phyloP scores from a whole-genome alignment of 2,888 invertebrate species.

The Siphlonurus alternatus region DNA sequence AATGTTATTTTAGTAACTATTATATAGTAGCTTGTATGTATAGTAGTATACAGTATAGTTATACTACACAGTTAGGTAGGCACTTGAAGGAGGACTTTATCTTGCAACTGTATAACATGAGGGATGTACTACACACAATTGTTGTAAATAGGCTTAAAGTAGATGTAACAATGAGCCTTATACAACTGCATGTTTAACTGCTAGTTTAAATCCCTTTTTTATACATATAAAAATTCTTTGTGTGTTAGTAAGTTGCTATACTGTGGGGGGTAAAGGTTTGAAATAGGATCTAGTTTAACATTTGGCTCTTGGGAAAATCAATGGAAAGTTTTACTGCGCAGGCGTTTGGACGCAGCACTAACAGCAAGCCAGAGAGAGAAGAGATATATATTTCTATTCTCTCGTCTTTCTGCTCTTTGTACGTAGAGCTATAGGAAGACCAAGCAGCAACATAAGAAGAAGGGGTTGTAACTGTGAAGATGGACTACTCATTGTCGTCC shows the following conservation, averaged over 20 bases:
- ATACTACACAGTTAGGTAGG: too few relatives aligned
- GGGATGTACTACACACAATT: too few relatives aligned
- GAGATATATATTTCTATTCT: not conserved
- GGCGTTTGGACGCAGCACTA: not conserved
- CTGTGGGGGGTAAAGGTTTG: not conserved
- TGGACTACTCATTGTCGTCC: not conserved
- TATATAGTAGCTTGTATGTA: too few relatives aligned
- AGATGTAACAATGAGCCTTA: too few relatives aligned
- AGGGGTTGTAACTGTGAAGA: not conserved
- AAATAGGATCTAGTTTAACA: not conserved
- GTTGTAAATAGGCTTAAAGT: too few relatives aligned
- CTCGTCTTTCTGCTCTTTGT: not conserved
- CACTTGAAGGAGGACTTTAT: too few relatives aligned
- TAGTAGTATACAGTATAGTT: too few relatives aligned
- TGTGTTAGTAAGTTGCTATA: not conserved
- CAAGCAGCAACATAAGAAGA: not conserved
- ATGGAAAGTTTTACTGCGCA: not conserved
- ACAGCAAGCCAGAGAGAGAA: not conserved
- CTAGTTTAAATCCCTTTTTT: too few relatives aligned
- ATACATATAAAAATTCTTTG: too few relatives aligned
- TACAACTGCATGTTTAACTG: too few relatives aligned
- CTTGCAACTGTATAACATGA: too few relatives aligned
- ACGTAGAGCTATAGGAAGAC: not conserved
- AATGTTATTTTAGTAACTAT: too few relatives aligned
- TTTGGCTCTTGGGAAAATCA: not conserved